A percentile compares a stretch with the other conserved stretches of the same genome.
These are phyloP conservation scores for Phortica magna DNA, from an alignment of 2,888 invertebrate species.

Conservation along the genomic window DNA sequence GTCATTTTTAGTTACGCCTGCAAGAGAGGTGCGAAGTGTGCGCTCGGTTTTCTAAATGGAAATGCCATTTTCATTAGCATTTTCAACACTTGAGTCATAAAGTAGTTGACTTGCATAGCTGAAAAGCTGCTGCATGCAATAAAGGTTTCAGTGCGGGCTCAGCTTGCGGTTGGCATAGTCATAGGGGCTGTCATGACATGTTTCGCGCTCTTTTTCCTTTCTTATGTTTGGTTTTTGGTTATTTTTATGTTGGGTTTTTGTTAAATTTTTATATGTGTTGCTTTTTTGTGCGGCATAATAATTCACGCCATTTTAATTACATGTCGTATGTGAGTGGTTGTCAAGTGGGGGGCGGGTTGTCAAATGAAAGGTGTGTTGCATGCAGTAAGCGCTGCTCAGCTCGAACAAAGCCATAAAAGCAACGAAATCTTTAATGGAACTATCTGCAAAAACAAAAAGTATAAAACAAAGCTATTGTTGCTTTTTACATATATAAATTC, in stretches of 20 bases:
- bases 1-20: not conserved
- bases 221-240: conserved; percentile 6
- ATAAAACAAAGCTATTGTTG: not conserved
- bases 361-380: conserved; percentile 14
- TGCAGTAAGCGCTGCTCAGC: conserved; percentile 21
- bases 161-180: not conserved
- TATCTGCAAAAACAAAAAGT: not conserved
- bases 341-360: conserved; percentile 1
- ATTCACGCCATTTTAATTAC: conserved; percentile 62
- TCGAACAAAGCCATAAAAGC: conserved; percentile 19
- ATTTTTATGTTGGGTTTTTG: not conserved
- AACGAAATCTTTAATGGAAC: not conserved
- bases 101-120: conserved; percentile 18
- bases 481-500: not conserved
- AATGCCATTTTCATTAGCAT: conserved; percentile 48
- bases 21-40: not conserved
- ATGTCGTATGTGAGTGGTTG: conserved; percentile 43
- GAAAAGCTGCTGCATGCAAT: conserved; percentile 1
- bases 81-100: conserved; percentile 32
- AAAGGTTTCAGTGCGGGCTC: no score
- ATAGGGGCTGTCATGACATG: not conserved
- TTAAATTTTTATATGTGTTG: conserved; percentile 46
- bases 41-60: conserved; percentile 33
- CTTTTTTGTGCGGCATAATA: conserved; percentile 57
- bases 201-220: conserved; percentile 1